Percentiles rank a stretch among this genome's conserved stretches.
Conservation (phyloP, 1,140 invertebrate genomes). For the Manduca sexta region DNA sequence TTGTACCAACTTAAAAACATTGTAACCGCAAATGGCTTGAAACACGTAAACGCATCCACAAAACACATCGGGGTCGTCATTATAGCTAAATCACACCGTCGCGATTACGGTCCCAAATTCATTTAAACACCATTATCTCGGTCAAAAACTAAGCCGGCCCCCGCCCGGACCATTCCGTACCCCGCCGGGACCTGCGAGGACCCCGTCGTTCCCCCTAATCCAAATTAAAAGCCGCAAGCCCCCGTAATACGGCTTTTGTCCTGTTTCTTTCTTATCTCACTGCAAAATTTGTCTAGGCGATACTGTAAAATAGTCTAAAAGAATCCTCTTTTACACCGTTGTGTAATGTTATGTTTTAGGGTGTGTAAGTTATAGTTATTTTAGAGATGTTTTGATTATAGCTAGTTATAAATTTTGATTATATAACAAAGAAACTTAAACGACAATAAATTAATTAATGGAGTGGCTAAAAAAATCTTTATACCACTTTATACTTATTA, state of each 20-base stretch:
- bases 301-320: slow-evolving; percentile 48
- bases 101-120: slow-evolving; percentile 28
- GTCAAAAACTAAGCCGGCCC: slow-evolving; percentile 41
- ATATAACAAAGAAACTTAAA: no score
- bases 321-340: slow-evolving; percentile 26
- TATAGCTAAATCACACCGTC: slow-evolving; percentile 11
- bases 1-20: no score
- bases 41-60: not conserved
- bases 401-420: not conserved
- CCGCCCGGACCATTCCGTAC: slow-evolving; percentile 26
- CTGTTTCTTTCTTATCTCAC: slow-evolving; percentile 62
- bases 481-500: no score
- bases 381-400: no score
- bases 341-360: slow-evolving; percentile 4
- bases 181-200: no score
- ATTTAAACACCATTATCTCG: slow-evolving; percentile 57
- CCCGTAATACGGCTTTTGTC: slow-evolving; percentile 46
- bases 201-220: slow-evolving; percentile 44
- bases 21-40: not conserved
- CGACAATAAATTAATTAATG: no score
- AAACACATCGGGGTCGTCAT: no score
- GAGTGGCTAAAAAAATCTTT: no score
- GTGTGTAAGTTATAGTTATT: no score
- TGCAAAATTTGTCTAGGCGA: slow-evolving; percentile 65
- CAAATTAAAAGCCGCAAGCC: slow-evolving; percentile 47